Evolutionary conservation across 2,888 invertebrate genomes (phyloP), one percentile per base, ranked within the genome.

Genomic region (Danaus chrysippus): DNA sequence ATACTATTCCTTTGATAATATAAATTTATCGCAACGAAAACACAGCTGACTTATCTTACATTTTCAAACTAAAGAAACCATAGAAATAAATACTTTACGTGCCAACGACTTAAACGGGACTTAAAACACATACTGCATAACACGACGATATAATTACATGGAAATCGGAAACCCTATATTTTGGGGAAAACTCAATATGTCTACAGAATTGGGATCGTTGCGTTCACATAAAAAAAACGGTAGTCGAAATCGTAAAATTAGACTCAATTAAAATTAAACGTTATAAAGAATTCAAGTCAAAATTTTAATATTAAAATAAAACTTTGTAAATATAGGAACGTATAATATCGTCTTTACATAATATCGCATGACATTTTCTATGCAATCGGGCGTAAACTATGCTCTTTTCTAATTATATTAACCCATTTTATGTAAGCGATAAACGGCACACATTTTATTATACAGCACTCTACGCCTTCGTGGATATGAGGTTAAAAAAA

Each of bases 351-450:
- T 62, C 52, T 53, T 55, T 43, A 56, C 58, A 62, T 56, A 56
- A 52, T 10, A 49, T 23, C 17, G 43, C 52, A 17, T 59, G 56
- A 42, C 62, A 56, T 34, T 55, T 55, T 59, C 41, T 34, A 55
- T 42, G 42, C 62, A 59, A 34, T 54, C 58, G 52, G 42, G 62
- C 58, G 62, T 62, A 54, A 54, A 46, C 62, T 58, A 59, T 59
- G 62, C 56, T 13, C 42, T 59, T 62, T 62, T 59, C 62, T 62
- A 62, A 62, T 59, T 55, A 59, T 56, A 62, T 59, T 59, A 62
- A 11, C 52, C n/a, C 11, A 13, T 44, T 46, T 46, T 12, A 12
- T n/a, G 17, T 17, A 49, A 11, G 17, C 49, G 10, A 49, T 10
- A 49, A 17, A 10, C 15, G 23, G 6, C 3, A 34, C 23, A 34